Conservation (phyloP, 2,888 invertebrate species). For the Lepidonotus clava region DNA sequence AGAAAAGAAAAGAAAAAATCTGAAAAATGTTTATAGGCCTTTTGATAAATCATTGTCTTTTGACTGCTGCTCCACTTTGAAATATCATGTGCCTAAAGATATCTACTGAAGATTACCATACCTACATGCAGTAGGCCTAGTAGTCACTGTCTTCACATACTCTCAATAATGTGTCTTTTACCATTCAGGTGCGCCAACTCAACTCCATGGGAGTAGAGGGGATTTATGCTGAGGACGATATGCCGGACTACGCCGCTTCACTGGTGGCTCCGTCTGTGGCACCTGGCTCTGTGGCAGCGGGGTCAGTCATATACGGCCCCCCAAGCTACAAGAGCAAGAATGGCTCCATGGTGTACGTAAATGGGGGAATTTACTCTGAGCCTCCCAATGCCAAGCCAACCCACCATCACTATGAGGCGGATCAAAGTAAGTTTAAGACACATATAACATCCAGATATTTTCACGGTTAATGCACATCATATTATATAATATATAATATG, state of each 20-base stretch:
- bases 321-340: conserved; percentile 74
- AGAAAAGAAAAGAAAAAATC: too few species aligned
- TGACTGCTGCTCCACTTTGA: too few species aligned
- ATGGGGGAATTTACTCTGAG: conserved; percentile 65
- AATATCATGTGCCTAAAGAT: too few species aligned
- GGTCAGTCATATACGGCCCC: conserved; percentile 66
- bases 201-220: conserved; percentile 95
- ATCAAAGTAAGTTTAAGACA: conserved; percentile 71
- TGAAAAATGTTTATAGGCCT: too few species aligned
- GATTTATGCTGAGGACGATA: conserved; percentile 76
- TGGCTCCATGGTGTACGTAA: conserved; percentile 73
- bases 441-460: too few species aligned
- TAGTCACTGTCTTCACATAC: too few species aligned
- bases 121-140: too few species aligned
- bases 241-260: conserved; percentile 61
- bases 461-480: too few species aligned
- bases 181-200: conserved; percentile 87
- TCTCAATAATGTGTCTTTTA: too few species aligned
- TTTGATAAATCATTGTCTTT: too few species aligned
- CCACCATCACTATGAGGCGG: conserved; percentile 61
- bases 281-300: conserved; percentile 45
- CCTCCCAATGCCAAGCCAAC: conserved; percentile 65
- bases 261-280: conserved; percentile 69
- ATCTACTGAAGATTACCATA: too few species aligned
- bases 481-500: too few species aligned